Conservation (phyloP, 2,888 invertebrate species). For the Pycnomerus fuliginosus region DNA sequence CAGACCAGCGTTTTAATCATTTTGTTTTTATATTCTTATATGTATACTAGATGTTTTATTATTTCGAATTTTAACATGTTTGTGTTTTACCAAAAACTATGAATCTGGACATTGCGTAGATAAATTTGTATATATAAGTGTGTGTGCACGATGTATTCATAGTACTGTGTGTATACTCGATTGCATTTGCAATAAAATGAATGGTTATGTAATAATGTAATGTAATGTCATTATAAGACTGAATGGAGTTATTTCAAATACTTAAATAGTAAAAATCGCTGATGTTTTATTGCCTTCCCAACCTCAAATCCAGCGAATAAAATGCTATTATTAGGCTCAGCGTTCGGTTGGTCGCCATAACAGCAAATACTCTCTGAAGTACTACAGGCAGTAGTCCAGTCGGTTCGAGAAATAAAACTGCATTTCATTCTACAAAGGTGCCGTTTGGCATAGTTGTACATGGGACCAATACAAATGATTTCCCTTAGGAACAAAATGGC, state of each 20-base stretch:
- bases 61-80: conserved; percentile 19
- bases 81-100: conserved; percentile 37
- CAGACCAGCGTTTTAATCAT: conserved; percentile 33
- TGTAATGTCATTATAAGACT: conserved; percentile 57
- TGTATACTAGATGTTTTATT: conserved; percentile 21
- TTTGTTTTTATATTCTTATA: conserved; percentile 24
- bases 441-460: too few relatives aligned
- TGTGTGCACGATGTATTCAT: conserved; percentile 54
- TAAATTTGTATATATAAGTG: conserved; percentile 49
- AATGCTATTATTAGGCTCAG: too few relatives aligned
- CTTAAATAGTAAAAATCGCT: conserved; percentile 45
- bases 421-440: too few relatives aligned
- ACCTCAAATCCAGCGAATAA: too few relatives aligned
- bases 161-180: conserved; percentile 55
- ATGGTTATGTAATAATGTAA: conserved; percentile 55
- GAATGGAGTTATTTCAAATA: conserved; percentile 56
- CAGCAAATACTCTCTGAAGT: too few relatives aligned
- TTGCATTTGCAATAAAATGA: conserved; percentile 55
- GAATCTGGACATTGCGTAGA: conserved; percentile 48
- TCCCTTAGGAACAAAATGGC: too few relatives aligned
- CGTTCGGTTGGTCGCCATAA: too few relatives aligned
- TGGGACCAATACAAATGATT: too few relatives aligned
- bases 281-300: too few relatives aligned
- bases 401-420: too few relatives aligned
- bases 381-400: too few relatives aligned